A percentile compares a stretch with the other conserved stretches of the same genome.
These are phyloP conservation scores for Actenoides lindsayi DNA, from an alignment of 2,113 vertebrate genomes.

Conservation along the genomic window DNA sequence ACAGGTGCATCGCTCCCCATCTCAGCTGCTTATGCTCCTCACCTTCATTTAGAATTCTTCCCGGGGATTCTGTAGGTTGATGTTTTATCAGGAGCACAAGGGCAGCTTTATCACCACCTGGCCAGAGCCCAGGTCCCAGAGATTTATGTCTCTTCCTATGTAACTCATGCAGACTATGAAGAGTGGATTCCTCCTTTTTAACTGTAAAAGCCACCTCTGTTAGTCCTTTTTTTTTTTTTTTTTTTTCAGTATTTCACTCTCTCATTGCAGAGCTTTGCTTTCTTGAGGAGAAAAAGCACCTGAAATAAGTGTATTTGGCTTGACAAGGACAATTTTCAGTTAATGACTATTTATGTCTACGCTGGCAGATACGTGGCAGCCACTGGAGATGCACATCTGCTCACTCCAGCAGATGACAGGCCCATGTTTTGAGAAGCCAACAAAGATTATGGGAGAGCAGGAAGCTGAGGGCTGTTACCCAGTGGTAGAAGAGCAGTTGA, in stretches of 20 bases:
- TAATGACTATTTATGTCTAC: neutral
- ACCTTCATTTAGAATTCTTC: neutral
- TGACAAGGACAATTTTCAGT: neutral
- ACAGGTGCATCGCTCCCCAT: neutral
- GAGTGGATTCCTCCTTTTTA: neutral
- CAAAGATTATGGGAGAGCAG: fast-evolving
- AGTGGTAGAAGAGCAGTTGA: fast-evolving
- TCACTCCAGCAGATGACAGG: neutral
- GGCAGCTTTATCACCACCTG: neutral
- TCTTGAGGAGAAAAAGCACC: neutral
- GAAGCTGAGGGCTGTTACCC: fast-evolving
- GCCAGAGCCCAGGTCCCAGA: neutral
- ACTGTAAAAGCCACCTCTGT: neutral
- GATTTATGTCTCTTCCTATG: fast-evolving
- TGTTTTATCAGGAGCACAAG: neutral
- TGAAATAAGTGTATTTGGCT: neutral
- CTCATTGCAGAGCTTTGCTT: neutral
- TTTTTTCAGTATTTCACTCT: neutral
- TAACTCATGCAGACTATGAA: fast-evolving
- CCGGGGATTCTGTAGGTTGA: fast-evolving
- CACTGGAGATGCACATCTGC: neutral
- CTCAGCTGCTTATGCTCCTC: neutral
- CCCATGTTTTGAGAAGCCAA: neutral
- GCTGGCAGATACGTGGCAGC: neutral
- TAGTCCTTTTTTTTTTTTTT: neutral